Percentiles rank a stretch among this genome's conserved stretches.
Evolutionary conservation across 2,888 invertebrate species (phyloP).

Genomic region (Petrolisthes manimaculis): DNA sequence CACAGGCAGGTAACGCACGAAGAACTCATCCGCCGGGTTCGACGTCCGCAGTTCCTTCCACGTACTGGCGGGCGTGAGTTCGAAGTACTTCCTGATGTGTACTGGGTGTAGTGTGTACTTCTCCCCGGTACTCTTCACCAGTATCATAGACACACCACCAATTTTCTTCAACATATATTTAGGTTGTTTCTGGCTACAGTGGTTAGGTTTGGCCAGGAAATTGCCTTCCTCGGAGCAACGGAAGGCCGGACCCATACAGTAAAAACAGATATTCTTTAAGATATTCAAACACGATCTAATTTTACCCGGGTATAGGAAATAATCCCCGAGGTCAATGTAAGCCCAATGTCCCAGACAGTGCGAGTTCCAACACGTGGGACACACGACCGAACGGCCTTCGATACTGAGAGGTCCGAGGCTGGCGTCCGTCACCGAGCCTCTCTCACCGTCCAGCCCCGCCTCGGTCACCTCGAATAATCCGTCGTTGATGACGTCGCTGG

Average conservation of each 20-base stretch:
- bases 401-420: background rate
- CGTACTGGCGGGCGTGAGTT: background rate
- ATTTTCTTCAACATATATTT: background rate
- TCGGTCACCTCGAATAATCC: background rate
- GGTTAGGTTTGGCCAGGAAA: no score
- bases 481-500: background rate
- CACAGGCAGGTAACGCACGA: constrained; percentile 19
- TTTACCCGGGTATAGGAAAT: constrained; percentile 5
- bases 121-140: background rate
- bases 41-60: constrained; percentile 3
- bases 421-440: constrained; percentile 26
- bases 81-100: background rate
- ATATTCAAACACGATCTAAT: background rate
- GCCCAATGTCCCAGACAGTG: constrained; percentile 24
- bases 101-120: background rate
- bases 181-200: background rate
- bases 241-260: constrained; percentile 2
- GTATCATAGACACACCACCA: background rate
- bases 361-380: background rate
- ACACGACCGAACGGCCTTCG: background rate
- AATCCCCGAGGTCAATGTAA: constrained; percentile 27
- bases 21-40: constrained; percentile 11
- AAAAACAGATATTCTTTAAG: constrained; percentile 8
- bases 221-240: background rate
- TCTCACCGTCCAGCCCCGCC: background rate